phyloP scores from a whole-genome alignment of 2,113 vertebrate species.

The Thamnophis sirtalis region DNA sequence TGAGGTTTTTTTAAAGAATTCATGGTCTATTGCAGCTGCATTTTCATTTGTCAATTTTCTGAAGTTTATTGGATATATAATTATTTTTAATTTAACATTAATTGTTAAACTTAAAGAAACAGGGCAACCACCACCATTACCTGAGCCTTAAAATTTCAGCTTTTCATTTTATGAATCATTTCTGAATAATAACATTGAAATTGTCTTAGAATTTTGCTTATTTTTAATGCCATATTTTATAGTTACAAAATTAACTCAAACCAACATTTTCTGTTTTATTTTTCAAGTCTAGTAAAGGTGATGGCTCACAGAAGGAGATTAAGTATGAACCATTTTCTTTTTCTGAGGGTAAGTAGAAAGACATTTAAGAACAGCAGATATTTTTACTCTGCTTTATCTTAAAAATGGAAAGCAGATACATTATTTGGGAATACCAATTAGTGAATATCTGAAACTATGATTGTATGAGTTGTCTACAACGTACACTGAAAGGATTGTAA shows the following conservation, averaged over 20 bases:
- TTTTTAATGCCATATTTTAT: slow-evolving; percentile 2
- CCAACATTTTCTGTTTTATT: slow-evolving; percentile 39
- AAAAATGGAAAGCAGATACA: not conserved
- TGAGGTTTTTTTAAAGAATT: not conserved
- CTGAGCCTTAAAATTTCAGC: not conserved
- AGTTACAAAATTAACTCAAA: not conserved
- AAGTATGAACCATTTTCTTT: slow-evolving; percentile 92
- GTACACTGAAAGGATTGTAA: not conserved
- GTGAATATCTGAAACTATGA: not conserved
- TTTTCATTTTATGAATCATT: not conserved
- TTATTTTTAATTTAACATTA: not conserved
- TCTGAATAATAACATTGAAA: not conserved
- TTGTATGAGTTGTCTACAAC: not conserved
- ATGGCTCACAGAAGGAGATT: slow-evolving; percentile 76
- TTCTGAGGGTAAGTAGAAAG: slow-evolving; percentile 82
- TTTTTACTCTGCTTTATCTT: not conserved
- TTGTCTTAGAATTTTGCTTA: not conserved
- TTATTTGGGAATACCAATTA: not conserved
- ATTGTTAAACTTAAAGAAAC: not conserved
- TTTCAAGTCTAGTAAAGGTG: slow-evolving; percentile 68
- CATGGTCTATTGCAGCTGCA: not conserved
- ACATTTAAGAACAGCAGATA: not conserved
- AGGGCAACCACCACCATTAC: not conserved
- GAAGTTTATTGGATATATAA: not conserved
- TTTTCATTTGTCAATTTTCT: not conserved